Evolutionary conservation across 2,888 invertebrate species (phyloP).

Genomic region (Linhomoeus sp.): DNA sequence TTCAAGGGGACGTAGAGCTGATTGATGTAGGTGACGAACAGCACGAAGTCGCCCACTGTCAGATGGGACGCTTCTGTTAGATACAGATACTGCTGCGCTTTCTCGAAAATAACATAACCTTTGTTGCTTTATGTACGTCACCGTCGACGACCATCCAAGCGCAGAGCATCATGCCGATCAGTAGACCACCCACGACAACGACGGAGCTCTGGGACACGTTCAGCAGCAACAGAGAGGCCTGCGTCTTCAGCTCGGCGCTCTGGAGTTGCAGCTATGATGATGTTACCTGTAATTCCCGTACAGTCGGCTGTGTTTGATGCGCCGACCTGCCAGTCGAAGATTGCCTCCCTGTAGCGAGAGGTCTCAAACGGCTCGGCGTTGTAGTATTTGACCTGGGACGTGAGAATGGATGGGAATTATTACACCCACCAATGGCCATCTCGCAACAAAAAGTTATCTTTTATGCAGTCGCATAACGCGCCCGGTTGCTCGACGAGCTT

Average conservation of each 20-base stretch:
- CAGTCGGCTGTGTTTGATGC: background rate
- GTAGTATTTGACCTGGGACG: conserved; percentile 57
- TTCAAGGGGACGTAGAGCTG: conserved; percentile 81
- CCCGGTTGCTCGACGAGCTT: too few relatives aligned
- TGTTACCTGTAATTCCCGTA: too few relatives aligned
- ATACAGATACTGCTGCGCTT: too few relatives aligned
- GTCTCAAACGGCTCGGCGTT: conserved; percentile 82
- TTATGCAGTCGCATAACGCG: too few relatives aligned
- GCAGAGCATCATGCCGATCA: conserved; percentile 57
- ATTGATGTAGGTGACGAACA: conserved; percentile 80
- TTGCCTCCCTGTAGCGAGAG: conserved; percentile 55
- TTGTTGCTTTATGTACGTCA: conserved; percentile 28
- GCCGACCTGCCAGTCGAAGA: conserved; percentile 36
- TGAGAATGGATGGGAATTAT: too few relatives aligned
- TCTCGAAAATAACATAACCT: too few relatives aligned
- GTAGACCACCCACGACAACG: conserved; percentile 58
- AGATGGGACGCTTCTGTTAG: too few relatives aligned
- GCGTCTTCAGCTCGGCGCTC: conserved; percentile 68
- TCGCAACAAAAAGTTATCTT: too few relatives aligned
- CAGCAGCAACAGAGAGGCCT: conserved; percentile 60
- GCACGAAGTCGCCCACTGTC: conserved; percentile 81
- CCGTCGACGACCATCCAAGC: conserved; percentile 61
- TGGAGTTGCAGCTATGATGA: too few relatives aligned
- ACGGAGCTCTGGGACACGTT: conserved; percentile 76
- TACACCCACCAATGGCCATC: too few relatives aligned